Percentiles rank a stretch among this genome's conserved stretches.
Conservation (phyloP, 2,113 vertebrate species). For the Nipponia nippon region DNA sequence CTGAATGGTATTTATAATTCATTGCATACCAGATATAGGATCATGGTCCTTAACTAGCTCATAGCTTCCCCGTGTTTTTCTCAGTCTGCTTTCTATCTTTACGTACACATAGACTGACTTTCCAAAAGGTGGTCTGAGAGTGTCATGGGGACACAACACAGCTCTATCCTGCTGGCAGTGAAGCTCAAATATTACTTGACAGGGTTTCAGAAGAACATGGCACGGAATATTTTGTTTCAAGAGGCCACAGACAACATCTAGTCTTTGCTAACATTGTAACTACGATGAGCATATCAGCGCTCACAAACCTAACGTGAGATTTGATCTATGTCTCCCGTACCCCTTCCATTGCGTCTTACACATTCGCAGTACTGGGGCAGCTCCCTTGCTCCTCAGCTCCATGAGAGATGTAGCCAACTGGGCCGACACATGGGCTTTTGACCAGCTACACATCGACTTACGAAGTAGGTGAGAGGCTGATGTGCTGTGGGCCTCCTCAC, state of each 20-base stretch:
- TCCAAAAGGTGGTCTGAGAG: background rate
- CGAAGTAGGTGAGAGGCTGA: background rate
- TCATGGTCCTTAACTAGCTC: background rate
- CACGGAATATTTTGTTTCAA: background rate
- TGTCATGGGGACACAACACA: background rate
- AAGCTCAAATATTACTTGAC: background rate
- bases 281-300: fast-evolving
- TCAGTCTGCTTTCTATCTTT: background rate
- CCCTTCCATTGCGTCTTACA: background rate
- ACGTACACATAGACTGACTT: background rate
- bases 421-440: background rate
- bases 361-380: fast-evolving
- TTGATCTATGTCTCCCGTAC: background rate
- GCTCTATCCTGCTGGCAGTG: background rate
- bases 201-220: background rate
- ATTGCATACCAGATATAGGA: background rate
- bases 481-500: background rate
- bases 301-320: background rate
- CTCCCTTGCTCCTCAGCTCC: background rate
- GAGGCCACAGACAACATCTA: background rate
- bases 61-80: background rate
- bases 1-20: background rate
- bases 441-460: background rate
- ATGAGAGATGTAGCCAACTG: background rate
- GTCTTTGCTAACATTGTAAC: background rate